Percentiles rank a stretch among this genome's conserved stretches.
phyloP scores from a whole-genome alignment of 2,113 vertebrate species.

The Pagrus major region DNA sequence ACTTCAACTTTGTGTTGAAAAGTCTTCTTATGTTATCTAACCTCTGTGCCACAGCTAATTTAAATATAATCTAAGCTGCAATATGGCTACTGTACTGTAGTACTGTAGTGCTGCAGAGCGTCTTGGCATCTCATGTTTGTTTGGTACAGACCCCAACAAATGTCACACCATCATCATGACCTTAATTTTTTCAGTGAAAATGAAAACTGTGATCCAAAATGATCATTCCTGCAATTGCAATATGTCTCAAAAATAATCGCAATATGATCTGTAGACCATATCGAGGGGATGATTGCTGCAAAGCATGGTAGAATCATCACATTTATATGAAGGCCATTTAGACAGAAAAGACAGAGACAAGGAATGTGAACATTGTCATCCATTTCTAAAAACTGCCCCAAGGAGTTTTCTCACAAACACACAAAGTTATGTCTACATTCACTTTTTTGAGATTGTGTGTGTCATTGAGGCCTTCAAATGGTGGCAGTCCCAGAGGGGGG shows the following conservation, averaged over 20 bases:
- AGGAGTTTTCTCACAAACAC: not conserved
- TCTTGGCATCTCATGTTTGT: too few relatives aligned
- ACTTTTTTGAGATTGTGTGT: not conserved
- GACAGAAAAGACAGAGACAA: not conserved
- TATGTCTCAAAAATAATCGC: too few relatives aligned
- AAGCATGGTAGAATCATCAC: not conserved
- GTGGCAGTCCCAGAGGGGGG: too few relatives aligned
- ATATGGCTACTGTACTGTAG: too few relatives aligned
- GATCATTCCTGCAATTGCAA: too few relatives aligned
- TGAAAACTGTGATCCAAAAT: too few relatives aligned
- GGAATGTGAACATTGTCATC: not conserved
- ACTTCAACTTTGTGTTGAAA: not conserved
- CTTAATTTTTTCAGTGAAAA: too few relatives aligned
- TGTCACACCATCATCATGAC: too few relatives aligned
- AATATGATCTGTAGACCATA: too few relatives aligned
- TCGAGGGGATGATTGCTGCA: not conserved
- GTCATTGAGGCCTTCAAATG: not conserved
- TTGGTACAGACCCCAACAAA: too few relatives aligned
- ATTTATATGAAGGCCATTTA: constrained; percentile 1
- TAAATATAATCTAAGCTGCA: too few relatives aligned
- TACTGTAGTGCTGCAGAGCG: not conserved
- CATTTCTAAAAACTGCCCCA: not conserved
- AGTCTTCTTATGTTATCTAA: not conserved
- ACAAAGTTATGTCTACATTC: not conserved
- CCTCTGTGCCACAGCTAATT: too few relatives aligned